These are phyloP conservation scores for Caenorhabditis wallacei DNA, from an alignment of 2,888 invertebrate species.

Conservation along the genomic window DNA sequence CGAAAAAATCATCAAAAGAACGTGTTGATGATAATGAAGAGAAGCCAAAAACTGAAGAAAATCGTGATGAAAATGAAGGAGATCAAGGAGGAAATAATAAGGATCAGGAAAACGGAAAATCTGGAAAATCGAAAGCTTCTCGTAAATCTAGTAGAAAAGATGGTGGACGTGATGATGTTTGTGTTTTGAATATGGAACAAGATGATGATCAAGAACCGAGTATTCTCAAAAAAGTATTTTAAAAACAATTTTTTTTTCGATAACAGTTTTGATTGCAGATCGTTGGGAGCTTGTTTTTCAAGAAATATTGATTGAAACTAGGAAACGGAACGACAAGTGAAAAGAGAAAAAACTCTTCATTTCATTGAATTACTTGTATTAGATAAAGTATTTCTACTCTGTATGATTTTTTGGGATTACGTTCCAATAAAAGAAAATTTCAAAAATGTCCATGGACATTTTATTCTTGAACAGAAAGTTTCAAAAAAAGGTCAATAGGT, in stretches of 20 bases:
- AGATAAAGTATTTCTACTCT: too few species aligned
- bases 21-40: constrained; percentile 5
- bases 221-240: not conserved
- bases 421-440: too few species aligned
- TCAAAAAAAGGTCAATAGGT: too few species aligned
- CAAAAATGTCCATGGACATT: too few species aligned
- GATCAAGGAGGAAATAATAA: not conserved
- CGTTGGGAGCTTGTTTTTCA: not conserved
- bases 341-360: too few species aligned
- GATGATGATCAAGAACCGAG: not conserved
- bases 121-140: constrained; percentile 23
- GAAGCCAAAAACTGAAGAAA: constrained; percentile 17
- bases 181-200: not conserved
- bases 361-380: too few species aligned
- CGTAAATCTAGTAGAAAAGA: constrained; percentile 29
- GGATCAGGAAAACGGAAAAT: not conserved
- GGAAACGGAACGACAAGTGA: too few species aligned
- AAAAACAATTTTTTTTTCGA: not conserved
- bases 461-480: too few species aligned
- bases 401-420: too few species aligned
- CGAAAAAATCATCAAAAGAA: constrained; percentile 17
- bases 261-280: not conserved
- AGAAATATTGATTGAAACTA: not conserved
- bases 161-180: constrained; percentile 18
- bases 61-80: constrained; percentile 3